A percentile compares a stretch with the other conserved stretches of the same genome.
phyloP scores from a whole-genome alignment of 2,113 vertebrate genomes.

The Hystrix cristata region DNA sequence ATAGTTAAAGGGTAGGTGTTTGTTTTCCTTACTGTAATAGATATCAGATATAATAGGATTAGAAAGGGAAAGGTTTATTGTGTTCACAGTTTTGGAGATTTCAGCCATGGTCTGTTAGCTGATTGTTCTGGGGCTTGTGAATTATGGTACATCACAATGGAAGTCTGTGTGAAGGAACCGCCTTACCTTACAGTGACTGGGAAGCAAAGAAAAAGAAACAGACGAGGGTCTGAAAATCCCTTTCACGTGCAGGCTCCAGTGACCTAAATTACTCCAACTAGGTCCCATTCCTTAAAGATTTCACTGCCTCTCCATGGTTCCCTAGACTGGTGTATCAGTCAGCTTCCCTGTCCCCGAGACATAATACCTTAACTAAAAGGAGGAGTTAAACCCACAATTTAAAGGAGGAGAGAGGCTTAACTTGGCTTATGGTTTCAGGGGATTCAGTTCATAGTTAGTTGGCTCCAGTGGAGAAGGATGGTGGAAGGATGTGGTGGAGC shows the following conservation, averaged over 20 bases:
- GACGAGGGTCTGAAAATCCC: too few relatives aligned
- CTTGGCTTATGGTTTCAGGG: neutral
- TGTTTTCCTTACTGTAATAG: neutral
- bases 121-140: neutral
- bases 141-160: neutral
- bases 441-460: neutral
- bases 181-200: neutral
- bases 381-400: neutral
- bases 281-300: neutral
- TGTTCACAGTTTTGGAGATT: neutral
- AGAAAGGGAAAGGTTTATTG: neutral
- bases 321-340: neutral
- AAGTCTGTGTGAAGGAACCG: neutral
- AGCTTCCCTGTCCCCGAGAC: neutral
- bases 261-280: too few relatives aligned
- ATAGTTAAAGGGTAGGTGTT: neutral
- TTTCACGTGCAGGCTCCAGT: neutral
- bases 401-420: neutral
- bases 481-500: neutral
- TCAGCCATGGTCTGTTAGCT: neutral
- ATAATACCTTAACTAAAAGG: neutral
- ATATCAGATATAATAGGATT: neutral
- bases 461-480: neutral
- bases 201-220: too few relatives aligned
- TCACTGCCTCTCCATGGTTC: neutral